These are phyloP conservation scores for Cryptomyrus ogoouensis DNA, from an alignment of 2,113 vertebrate species.

Conservation along the genomic window DNA sequence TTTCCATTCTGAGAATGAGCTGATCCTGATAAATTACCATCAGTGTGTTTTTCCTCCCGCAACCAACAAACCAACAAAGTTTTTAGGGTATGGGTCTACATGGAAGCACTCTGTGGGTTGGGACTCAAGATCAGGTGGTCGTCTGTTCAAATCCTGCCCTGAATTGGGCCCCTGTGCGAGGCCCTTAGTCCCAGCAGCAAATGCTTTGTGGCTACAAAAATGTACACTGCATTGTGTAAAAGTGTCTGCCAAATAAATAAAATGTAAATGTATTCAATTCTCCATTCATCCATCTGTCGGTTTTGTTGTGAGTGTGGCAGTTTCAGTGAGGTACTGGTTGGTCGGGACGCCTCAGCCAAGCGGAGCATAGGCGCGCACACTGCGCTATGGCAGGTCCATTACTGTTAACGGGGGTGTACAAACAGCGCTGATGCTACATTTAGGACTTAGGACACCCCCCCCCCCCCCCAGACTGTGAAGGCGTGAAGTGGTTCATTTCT, in stretches of 20 bases:
- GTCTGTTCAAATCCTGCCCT: not conserved
- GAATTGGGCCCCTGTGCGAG: not conserved
- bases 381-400: not conserved
- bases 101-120: not conserved
- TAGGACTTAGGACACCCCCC: not conserved
- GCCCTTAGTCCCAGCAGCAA: not conserved
- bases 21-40: not conserved
- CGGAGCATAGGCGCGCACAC: not conserved
- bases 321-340: not conserved
- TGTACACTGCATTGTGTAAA: not conserved
- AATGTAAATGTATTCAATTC: not conserved
- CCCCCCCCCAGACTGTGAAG: not conserved
- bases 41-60: not conserved
- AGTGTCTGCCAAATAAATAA: not conserved
- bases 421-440: not conserved
- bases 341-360: not conserved
- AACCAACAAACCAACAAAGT: not conserved
- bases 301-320: not conserved
- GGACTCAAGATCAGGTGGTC: not conserved
- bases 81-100: not conserved
- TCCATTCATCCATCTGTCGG: not conserved
- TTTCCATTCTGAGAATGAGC: not conserved
- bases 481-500: not conserved
- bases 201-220: not conserved
- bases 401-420: not conserved